Conservation (phyloP, 30 jellyfish, hydroid and myxozoan species). For the Aurelia aurita region DNA sequence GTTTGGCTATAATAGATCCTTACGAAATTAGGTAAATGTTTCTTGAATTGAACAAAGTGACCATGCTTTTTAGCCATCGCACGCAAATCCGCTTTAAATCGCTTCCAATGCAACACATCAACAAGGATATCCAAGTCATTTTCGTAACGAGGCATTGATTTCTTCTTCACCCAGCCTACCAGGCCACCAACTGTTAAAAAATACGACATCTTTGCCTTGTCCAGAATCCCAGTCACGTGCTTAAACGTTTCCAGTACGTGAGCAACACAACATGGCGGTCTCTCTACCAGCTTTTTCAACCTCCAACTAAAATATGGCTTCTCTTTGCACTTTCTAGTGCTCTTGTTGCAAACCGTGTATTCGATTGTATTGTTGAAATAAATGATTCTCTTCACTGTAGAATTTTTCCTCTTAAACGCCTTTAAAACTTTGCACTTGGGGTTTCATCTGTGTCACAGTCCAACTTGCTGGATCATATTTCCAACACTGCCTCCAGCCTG, state of each 20-base stretch:
- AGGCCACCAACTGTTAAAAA: slow-evolving; percentile 61
- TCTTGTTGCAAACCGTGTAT: slow-evolving; percentile 48
- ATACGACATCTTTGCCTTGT: background rate
- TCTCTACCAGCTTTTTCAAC: slow-evolving; percentile 21
- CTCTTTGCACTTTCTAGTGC: slow-evolving; percentile 44
- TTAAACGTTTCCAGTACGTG: slow-evolving; percentile 52
- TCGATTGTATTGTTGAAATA: slow-evolving; percentile 34
- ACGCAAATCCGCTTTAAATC: slow-evolving; percentile 6
- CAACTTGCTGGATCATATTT: slow-evolving; percentile 15
- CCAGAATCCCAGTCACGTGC: slow-evolving; percentile 31
- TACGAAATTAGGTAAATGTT: slow-evolving; percentile 9
- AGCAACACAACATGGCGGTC: slow-evolving; percentile 72
- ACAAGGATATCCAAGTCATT: slow-evolving; percentile 53
- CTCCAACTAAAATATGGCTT: slow-evolving; percentile 47
- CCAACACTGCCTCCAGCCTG: slow-evolving; percentile 30
- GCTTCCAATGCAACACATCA: slow-evolving; percentile 29
- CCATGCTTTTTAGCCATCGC: slow-evolving; percentile 1
- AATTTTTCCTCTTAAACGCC: background rate
- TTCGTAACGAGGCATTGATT: slow-evolving; percentile 56
- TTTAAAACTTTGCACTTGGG: slow-evolving; percentile 1
- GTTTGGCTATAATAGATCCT: slow-evolving; percentile 47
- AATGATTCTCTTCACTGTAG: slow-evolving; percentile 37
- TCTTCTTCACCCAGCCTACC: slow-evolving; percentile 51
- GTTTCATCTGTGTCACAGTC: slow-evolving; percentile 16
- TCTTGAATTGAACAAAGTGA: background rate